Conservation (phyloP, 92 coral and sea anemone genomes). For the Siderastrea radians region DNA sequence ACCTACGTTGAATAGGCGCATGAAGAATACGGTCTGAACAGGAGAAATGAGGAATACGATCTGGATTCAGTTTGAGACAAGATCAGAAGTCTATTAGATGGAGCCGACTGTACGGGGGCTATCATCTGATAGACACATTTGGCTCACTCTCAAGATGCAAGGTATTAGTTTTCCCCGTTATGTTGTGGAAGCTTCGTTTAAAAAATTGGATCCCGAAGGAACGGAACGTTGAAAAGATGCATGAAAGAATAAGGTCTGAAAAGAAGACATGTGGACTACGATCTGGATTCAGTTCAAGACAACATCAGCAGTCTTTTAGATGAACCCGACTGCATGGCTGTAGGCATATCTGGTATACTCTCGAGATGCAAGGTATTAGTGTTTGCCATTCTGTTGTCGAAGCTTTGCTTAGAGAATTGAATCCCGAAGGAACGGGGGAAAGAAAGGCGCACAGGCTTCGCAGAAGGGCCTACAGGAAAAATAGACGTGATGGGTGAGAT, state of each 20-base stretch:
- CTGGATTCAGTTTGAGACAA: neutral
- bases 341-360: constrained; percentile 67
- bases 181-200: too few species aligned
- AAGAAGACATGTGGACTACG: constrained; percentile 5
- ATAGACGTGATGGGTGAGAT: too few species aligned
- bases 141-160: constrained; percentile 68
- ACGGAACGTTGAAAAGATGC: constrained; percentile 18
- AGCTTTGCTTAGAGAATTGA: constrained; percentile 48
- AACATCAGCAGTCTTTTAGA: constrained; percentile 51
- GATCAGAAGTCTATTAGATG: constrained; percentile 59
- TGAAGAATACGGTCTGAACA: constrained; percentile 33
- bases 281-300: neutral
- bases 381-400: constrained; percentile 50
- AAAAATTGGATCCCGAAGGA: too few species aligned
- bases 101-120: constrained; percentile 57
- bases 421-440: constrained; percentile 56
- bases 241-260: constrained; percentile 31
- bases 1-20: constrained; percentile 20
- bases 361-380: constrained; percentile 54
- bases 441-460: constrained; percentile 60
- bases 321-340: constrained; percentile 64
- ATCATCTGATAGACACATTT: constrained; percentile 63
- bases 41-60: constrained; percentile 13
- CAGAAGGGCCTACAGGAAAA: too few species aligned
- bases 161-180: too few species aligned